Evolutionary conservation across 1,140 invertebrate species (phyloP), one percentile per base, ranked within the genome.

Genomic region (Drosophila funebris): DNA sequence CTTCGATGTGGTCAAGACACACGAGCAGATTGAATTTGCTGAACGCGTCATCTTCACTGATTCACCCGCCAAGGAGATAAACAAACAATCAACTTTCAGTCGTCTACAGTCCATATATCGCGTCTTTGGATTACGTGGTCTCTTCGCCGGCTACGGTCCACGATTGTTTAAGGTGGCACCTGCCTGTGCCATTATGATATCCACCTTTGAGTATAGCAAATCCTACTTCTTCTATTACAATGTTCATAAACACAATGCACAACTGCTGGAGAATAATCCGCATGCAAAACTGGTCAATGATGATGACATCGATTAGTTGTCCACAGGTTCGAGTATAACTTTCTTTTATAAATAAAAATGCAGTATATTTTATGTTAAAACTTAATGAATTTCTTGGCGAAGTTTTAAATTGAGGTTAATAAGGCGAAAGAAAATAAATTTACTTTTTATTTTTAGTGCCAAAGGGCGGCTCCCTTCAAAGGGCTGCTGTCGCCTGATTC

Each of bases 1-100:
- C 18, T 99, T 99, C 94, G 99, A 99, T 93, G 98, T 99, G n/a
- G 96, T 99, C 0, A 99, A 99, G 94, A 99, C 99, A 3, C 96
- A 98, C 89, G 95, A 96, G 80, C 98, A 99, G 94, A 98, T 99
- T 82, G 97, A 99, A 93, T 94, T 99, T 83, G 98, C 98, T 6
- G 96, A 98, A 92, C 95, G 95, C 81, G 94, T 96, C 92, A 94
- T 96, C 74, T 95, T 96, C 91, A 93, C 94, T 92, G 94, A 95
- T 95, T 92, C 78, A 0, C 78, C 83, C 0, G 14, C 60, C 8
- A 60, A 68, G 20, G 82, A 88, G n/a, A 5, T 76, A 16, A 53
- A 53, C 33, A 90, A 87, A 72, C 43, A 76, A 58, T 78, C 91
- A 14, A 73, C 73, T 24, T 66, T 53, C 46, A 92, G 93, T 39